Evolutionary conservation across 2,113 vertebrate genomes (phyloP).

Genomic region (Nibea albiflora): DNA sequence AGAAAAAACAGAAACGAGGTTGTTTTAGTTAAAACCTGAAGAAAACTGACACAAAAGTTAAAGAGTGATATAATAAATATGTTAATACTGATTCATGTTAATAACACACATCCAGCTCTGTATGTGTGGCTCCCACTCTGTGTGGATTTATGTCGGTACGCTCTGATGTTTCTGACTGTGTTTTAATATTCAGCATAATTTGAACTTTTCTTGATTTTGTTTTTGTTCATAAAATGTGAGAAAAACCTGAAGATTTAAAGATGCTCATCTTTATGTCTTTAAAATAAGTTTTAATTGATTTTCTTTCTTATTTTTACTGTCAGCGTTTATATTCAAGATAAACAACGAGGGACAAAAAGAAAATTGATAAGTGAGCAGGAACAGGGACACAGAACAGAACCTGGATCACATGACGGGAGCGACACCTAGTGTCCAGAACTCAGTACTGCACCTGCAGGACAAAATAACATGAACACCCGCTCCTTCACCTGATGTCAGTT

Average conservation of each 20-base stretch:
- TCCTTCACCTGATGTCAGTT: not conserved
- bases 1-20: not conserved
- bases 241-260: not conserved
- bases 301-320: not conserved
- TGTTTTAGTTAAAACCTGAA: not conserved
- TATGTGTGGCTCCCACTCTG: no score
- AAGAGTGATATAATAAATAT: no score
- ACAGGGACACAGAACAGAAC: no score
- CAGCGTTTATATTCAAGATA: not conserved
- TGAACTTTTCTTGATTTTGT: no score
- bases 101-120: no score
- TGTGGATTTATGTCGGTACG: no score
- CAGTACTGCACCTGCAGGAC: conserved; percentile 20
- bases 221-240: not conserved
- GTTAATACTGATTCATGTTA: no score
- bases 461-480: not conserved
- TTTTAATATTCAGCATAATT: no score
- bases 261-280: not conserved
- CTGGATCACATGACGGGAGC: not conserved
- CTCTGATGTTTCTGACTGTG: no score
- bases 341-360: not conserved
- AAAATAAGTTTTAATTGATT: not conserved
- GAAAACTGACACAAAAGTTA: no score
- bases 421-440: conserved; percentile 17
- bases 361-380: not conserved